Percentiles rank a stretch among this genome's conserved stretches.
phyloP scores from a whole-genome alignment of 1,140 invertebrate genomes.

The Popillia japonica region DNA sequence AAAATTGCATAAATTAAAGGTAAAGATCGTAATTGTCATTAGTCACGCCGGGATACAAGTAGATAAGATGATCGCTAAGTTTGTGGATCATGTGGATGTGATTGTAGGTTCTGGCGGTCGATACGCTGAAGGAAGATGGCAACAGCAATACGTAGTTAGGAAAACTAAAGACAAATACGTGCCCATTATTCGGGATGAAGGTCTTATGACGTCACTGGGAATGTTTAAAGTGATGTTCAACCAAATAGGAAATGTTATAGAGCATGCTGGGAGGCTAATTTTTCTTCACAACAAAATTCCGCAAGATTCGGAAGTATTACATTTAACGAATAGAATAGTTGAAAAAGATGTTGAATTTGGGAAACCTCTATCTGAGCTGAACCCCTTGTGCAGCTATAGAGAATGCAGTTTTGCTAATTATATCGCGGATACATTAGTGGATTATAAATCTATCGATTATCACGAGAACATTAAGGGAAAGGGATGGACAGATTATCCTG shows the following conservation, averaged over 20 bases:
- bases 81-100: conserved; percentile 84
- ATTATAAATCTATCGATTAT: background rate
- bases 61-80: conserved; percentile 79
- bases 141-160: conserved; percentile 66
- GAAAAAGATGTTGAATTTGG: conserved; percentile 67
- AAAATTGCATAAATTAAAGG: conserved; percentile 65
- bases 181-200: conserved; percentile 90
- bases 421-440: conserved; percentile 71
- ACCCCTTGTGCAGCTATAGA: conserved; percentile 72
- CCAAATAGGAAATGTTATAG: conserved; percentile 72
- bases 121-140: conserved; percentile 86
- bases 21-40: conserved; percentile 87
- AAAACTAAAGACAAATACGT: conserved; percentile 75
- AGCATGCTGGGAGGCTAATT: conserved; percentile 81
- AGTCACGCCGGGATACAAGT: conserved; percentile 84
- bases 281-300: conserved; percentile 72
- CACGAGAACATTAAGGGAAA: background rate
- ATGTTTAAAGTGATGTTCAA: conserved; percentile 79
- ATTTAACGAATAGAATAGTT: conserved; percentile 68
- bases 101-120: conserved; percentile 82
- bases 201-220: conserved; percentile 91
- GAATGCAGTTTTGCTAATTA: conserved; percentile 91
- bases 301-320: conserved; percentile 71
- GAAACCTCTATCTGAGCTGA: conserved; percentile 64
- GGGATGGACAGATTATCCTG: background rate